Conservation (phyloP, 2,888 invertebrate genomes). For the Limnephilus auricula region DNA sequence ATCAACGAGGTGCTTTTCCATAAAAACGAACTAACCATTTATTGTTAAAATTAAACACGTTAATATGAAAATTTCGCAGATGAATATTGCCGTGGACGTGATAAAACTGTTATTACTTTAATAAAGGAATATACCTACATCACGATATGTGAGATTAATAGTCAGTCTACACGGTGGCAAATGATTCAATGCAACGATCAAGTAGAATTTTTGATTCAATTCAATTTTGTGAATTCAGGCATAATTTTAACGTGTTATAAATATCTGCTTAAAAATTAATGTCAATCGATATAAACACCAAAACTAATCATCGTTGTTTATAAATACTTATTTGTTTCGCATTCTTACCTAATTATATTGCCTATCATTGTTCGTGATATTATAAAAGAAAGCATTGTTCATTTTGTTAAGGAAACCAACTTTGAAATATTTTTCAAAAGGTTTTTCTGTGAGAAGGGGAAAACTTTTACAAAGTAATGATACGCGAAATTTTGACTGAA, state of each 20-base stretch:
- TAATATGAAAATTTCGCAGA: not conserved
- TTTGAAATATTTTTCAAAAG: conserved; percentile 15
- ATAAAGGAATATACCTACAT: not conserved
- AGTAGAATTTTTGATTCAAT: not conserved
- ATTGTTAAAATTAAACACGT: not conserved
- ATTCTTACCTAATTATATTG: not conserved
- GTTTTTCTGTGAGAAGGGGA: not conserved
- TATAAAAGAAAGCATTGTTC: not conserved
- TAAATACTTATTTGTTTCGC: not conserved
- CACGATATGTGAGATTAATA: not conserved
- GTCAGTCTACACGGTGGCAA: not conserved
- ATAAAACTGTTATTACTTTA: not conserved
- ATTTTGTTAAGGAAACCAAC: conserved; percentile 16
- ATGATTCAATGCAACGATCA: not conserved
- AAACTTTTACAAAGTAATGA: conserved; percentile 24
- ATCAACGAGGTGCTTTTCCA: not conserved
- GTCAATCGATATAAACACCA: too few relatives aligned
- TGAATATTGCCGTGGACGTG: not conserved
- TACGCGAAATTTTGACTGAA: conserved; percentile 24
- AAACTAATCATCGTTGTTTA: not conserved
- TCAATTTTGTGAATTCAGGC: not conserved
- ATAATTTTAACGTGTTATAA: not conserved
- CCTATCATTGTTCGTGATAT: not conserved
- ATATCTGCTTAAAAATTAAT: not conserved
- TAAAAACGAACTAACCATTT: not conserved